Evolutionary conservation across 2,888 invertebrate species (phyloP), one percentile per base, ranked within the genome.

Genomic region (Diarsia dahlii): DNA sequence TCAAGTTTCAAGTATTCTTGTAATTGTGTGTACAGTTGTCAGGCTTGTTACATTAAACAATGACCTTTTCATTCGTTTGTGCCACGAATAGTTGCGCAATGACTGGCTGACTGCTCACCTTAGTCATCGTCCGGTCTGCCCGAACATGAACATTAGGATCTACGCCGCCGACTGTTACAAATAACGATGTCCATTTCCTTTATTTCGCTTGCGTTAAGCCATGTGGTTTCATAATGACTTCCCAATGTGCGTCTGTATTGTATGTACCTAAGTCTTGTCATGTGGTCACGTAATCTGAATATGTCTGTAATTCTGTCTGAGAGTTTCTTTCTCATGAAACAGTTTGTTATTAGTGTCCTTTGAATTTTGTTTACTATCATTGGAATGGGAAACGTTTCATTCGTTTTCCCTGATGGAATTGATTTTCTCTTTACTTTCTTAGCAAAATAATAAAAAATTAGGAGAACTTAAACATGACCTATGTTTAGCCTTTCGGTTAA

Each of bases 1-100:
- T 64, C 46, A 60, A 72, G 62, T 71, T 81, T 84, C 71, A 71
- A 62, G 76, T 75, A 78, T 81, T 84, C 72, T 75, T 70, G 76
- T 75, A 76, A 81, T 82, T 87, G 84, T 88, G 74, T 87, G 60
- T 73, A 80, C 88, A 88, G 84, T 83, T 85, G 84, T 78, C 80
- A 79, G 64, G 73, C 78, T 39, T 50, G 54, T 77, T 78, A 78
- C 60, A 67, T 80, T 85, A 84, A 87, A 88, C 88, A 88, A 87
- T 88, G 80, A 76, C 80, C 85, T 85, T 86, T 84, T 81, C 78
- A 81, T 88, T 78, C 83, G 74, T 83, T 81, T 81, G 78, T 78
- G 52, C 9, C 85, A 52, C 81, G 80, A 80, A 86, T 84, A 84
- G 83, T 88, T 88, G 78, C 82, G 82, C 77, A 88, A 88, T 82